Evolutionary conservation across 2,797 vertebrate genomes (phyloP).

Genomic region (Falco rusticolus): DNA sequence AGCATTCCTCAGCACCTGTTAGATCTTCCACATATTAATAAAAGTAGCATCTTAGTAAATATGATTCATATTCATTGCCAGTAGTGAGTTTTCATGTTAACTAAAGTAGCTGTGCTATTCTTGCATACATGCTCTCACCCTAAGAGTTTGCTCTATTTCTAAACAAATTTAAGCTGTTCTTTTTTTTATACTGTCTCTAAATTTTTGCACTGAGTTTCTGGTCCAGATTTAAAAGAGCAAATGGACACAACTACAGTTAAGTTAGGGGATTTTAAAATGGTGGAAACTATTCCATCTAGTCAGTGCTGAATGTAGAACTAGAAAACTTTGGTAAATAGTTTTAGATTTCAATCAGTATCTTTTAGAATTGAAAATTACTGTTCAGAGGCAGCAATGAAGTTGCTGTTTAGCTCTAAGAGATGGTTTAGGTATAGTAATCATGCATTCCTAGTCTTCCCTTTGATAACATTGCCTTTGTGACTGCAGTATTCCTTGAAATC

Average conservation of each 20-base stretch:
- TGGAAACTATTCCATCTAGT: background rate
- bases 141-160: background rate
- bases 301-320: background rate
- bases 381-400: background rate
- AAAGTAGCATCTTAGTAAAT: background rate
- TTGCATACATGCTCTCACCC: fast-evolving
- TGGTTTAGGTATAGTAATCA: background rate
- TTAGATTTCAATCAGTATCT: background rate
- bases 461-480: background rate
- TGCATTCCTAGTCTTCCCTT: background rate
- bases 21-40: background rate
- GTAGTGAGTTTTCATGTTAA: background rate
- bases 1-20: background rate
- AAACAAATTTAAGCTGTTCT: background rate
- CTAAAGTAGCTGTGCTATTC: background rate
- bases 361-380: background rate
- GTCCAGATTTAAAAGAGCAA: background rate
- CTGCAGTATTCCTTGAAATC: background rate
- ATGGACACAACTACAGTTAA: background rate
- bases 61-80: background rate
- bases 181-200: background rate
- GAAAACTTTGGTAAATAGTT: background rate
- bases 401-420: background rate
- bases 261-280: background rate
- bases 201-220: fast-evolving